These are phyloP conservation scores for Phylloscopus trochilus DNA, from an alignment of 2,113 vertebrate species.

Conservation along the genomic window DNA sequence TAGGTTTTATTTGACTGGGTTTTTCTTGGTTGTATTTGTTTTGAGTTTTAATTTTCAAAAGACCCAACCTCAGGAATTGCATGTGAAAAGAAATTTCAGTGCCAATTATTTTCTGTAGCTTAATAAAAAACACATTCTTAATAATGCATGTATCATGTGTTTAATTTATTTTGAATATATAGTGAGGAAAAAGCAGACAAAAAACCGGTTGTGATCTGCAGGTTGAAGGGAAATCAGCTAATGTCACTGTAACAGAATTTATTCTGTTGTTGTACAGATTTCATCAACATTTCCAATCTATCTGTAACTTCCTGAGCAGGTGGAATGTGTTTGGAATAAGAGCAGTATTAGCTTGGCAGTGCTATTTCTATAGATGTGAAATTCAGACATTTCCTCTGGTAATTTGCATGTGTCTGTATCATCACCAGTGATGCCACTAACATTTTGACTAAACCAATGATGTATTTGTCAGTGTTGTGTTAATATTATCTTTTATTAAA, in stretches of 20 bases:
- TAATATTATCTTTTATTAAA: not conserved
- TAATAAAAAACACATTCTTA: conserved; percentile 24
- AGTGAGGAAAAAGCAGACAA: not conserved
- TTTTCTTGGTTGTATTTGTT: not conserved
- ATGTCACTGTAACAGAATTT: not conserved
- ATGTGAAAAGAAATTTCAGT: not conserved
- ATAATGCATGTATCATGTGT: not conserved
- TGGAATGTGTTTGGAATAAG: not conserved
- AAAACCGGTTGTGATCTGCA: not conserved
- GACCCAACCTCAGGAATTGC: not conserved
- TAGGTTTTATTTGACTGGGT: not conserved
- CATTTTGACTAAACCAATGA: not conserved
- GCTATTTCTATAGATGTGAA: not conserved
- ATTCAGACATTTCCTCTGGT: not conserved
- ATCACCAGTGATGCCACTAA: not conserved
- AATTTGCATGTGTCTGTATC: not conserved
- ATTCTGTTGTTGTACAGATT: not conserved
- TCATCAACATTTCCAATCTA: not conserved
- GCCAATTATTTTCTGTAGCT: not conserved
- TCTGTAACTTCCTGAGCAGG: not conserved
- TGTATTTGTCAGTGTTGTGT: not conserved
- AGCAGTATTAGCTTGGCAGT: not conserved
- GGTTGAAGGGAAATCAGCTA: not conserved
- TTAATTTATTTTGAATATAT: conserved; percentile 31
- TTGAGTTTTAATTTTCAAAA: not conserved